Evolutionary conservation across 1,140 invertebrate genomes (phyloP), one percentile per base, ranked within the genome.

Genomic region (Hyposmocoma kahamanoa): DNA sequence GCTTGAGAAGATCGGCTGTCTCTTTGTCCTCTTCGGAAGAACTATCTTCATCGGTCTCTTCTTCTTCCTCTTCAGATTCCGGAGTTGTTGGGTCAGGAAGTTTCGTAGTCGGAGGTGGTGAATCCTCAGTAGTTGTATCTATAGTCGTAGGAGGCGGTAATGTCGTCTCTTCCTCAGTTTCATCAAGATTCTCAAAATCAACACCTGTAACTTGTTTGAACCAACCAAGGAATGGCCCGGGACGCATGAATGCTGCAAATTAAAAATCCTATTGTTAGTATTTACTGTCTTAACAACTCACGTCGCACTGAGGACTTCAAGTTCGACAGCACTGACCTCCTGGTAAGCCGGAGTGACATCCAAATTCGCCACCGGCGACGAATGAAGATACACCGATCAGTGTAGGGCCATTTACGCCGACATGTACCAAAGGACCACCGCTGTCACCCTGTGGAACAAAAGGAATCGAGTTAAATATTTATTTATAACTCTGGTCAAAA

Each of bases 301-400:
- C n/a, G n/a, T n/a, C n/a, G n/a, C n/a, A n/a, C n/a, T n/a, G n/a
- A n/a, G n/a, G n/a, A n/a, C n/a, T n/a, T n/a, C n/a, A n/a, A n/a
- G n/a, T n/a, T n/a, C n/a, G n/a, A n/a, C n/a, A n/a, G n/a, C n/a
- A 17, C 18, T 36, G 47, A 82, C 76, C 88, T 48, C 69, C 87
- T 22, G 88, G 88, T 39, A 83, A 67, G 2, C 87, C 87, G 0
- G 61, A 65, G 48, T 88, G 86, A 55, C 89, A 90, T 1, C 88
- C 88, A 21, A 61, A 73, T 45, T 78, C 59, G 6, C 79, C 85
- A 6, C 67, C 70, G 5, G 76, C 74, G 0, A 82, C 78, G 53
- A 89, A 90, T 18, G 88, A 88, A 1, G 83, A 82, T n/a, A 87
- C 70, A 22, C 89, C 89, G 34, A 90, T 71, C 9, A 88, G 56